Evolutionary conservation across 2,797 vertebrate genomes (phyloP), one percentile per base, ranked within the genome.

Genomic region (Propithecus perrieri): DNA sequence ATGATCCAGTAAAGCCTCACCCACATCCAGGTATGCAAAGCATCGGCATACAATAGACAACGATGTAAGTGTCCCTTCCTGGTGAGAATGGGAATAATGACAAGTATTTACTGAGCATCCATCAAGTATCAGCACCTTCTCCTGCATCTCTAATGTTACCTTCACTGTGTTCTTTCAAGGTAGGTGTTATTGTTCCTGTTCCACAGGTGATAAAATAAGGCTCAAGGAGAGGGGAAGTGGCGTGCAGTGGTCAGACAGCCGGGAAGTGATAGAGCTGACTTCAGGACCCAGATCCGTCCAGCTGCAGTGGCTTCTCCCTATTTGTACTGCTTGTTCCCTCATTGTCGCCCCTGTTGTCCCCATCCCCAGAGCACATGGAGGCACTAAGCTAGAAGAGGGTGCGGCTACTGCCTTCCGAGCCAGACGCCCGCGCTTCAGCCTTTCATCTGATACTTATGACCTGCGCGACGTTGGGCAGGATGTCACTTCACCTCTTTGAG

Each of bases 31-130:
- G 50, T 24, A 4, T 26, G 15, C 26, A 2, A 76, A 7, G n/a
- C 71, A 55, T 15, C 24, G 5, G 14, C 41, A 0, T 1, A 2
- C 12, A 18, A 15, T 35, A 11, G 2, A 13, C 10, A 17, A 17
- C 4, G 3, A 38, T 2, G 2, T 14, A 22, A 33, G 67, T 10
- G 1, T n/a, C 8, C 53, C 26, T 53, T 61, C 30, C 53, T n/a
- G 61, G 57, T 2, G 28, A 53, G 28, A 50, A 22, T 28, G 28
- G 17, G 7, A 6, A 53, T 18, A 26, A 20, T 48, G 11, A 20
- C 0, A 2, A 63, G 30, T 14, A 17, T 53, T 33, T 4, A 17
- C 2, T 2, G 28, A 48, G n/a, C 2, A 41, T 12, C 75, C 33
- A 7, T 26, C 6, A 2, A 15, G n/a, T 28, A 18, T 15, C 22